Conservation (phyloP, 2,888 invertebrate species). For the Drosophila vallismaia region DNA sequence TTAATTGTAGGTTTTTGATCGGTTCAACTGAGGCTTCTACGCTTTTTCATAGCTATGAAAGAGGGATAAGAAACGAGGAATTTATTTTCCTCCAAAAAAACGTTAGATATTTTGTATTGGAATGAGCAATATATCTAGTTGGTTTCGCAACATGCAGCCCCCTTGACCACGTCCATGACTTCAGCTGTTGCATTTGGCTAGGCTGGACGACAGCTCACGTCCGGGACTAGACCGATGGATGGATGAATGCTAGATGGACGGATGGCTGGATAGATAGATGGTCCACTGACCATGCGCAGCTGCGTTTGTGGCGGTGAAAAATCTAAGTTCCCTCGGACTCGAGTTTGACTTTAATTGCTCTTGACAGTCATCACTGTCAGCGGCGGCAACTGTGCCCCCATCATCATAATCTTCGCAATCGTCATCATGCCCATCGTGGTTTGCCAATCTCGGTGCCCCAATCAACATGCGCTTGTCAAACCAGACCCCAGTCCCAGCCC, state of each 20-base stretch:
- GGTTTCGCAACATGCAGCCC: not conserved
- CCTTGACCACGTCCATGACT: not conserved
- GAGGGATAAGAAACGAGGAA: not conserved
- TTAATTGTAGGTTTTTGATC: slow-evolving; percentile 73
- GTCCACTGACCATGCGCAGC: slow-evolving; percentile 65
- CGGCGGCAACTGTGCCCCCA: slow-evolving; percentile 35
- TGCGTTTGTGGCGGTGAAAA: slow-evolving; percentile 71
- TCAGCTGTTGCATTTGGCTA: slow-evolving; percentile 56
- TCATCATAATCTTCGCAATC: slow-evolving; percentile 26
- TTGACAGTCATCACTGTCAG: slow-evolving; percentile 82
- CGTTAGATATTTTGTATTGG: not conserved
- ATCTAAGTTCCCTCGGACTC: slow-evolving; percentile 71
- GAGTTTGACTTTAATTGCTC: slow-evolving; percentile 83
- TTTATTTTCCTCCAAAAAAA: not conserved
- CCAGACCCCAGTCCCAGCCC: slow-evolving; percentile 37
- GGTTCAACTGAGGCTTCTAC: slow-evolving; percentile 9
- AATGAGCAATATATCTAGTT: not conserved
- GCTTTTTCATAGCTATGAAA: slow-evolving; percentile 7
- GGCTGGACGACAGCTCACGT: slow-evolving; percentile 70
- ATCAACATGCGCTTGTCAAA: slow-evolving; percentile 77
- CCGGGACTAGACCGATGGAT: slow-evolving; percentile 50
- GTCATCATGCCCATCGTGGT: slow-evolving; percentile 41
- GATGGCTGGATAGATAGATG: slow-evolving; percentile 36
- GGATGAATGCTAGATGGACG: slow-evolving; percentile 17
- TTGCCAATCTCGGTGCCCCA: slow-evolving; percentile 76